These are phyloP conservation scores for Thamnophis elegans DNA, from an alignment of 2,797 vertebrate species.

Conservation along the genomic window DNA sequence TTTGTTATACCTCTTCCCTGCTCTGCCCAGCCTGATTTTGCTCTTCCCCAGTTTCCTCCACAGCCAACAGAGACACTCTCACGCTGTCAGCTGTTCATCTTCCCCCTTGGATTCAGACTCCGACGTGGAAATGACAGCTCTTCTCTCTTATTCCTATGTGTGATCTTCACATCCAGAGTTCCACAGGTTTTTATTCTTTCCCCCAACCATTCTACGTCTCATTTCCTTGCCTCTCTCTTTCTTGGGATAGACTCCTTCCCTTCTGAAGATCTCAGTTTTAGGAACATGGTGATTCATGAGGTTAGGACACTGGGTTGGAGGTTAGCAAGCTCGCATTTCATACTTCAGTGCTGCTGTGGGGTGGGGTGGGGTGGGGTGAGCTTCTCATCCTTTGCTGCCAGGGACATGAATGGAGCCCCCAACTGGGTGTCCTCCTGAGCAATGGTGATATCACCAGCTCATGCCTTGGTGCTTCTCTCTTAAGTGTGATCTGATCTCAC, in stretches of 20 bases:
- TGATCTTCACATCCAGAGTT: background rate
- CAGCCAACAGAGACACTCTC: too few species aligned
- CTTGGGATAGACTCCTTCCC: background rate
- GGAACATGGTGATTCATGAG: background rate
- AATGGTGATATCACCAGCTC: background rate
- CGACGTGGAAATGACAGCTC: too few species aligned
- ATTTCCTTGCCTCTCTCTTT: background rate
- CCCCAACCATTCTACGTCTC: background rate
- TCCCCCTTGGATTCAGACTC: background rate
- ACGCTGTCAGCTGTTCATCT: too few species aligned
- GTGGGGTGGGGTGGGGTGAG: background rate
- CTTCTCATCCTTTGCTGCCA: background rate
- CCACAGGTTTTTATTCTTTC: background rate
- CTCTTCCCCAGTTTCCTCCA: too few species aligned
- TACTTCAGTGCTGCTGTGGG: background rate
- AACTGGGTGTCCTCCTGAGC: background rate
- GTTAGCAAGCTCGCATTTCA: background rate
- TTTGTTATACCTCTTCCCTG: too few species aligned
- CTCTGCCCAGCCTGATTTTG: too few species aligned
- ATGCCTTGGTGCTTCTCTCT: background rate
- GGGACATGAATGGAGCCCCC: background rate
- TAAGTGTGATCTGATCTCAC: background rate
- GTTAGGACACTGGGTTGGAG: background rate
- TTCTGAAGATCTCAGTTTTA: background rate
- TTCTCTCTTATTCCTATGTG: background rate